Percentiles rank a stretch among this genome's conserved stretches.
phyloP scores from a whole-genome alignment of 2,888 invertebrate genomes.

The Cephus sareptanus region DNA sequence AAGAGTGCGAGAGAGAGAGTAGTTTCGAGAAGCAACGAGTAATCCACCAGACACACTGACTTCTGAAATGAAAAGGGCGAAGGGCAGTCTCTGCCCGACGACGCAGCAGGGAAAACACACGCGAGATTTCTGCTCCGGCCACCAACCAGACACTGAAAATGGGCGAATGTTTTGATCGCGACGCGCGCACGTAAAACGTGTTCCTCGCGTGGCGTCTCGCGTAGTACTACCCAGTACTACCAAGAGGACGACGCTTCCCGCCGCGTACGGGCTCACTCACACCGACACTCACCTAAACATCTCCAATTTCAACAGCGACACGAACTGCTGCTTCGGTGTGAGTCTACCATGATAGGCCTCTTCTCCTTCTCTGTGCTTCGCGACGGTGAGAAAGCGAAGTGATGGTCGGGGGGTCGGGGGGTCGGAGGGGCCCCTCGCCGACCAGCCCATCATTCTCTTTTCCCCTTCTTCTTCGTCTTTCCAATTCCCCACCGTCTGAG shows the following conservation, averaged over 20 bases:
- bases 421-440: neutral
- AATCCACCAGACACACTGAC: neutral
- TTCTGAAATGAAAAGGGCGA: neutral
- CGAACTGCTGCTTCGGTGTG: neutral
- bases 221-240: conserved; percentile 41
- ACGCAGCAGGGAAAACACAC: neutral
- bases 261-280: conserved; percentile 31
- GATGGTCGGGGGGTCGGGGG: neutral
- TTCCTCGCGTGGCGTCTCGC: conserved; percentile 47
- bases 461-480: conserved; percentile 12
- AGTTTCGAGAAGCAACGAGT: conserved; percentile 8
- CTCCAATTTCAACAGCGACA: neutral
- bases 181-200: conserved; percentile 27
- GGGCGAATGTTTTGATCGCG: neutral
- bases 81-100: neutral
- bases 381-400: neutral
- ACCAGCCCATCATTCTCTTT: neutral
- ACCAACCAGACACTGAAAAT: neutral
- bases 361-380: neutral
- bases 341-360: neutral
- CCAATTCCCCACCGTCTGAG: no score
- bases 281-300: conserved; percentile 10
- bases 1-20: neutral
- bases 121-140: neutral
- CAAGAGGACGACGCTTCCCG: conserved; percentile 32